Base-by-base conservation (phyloP, 2,113 vertebrate species). In the Geothlypis trichas region DNA sequence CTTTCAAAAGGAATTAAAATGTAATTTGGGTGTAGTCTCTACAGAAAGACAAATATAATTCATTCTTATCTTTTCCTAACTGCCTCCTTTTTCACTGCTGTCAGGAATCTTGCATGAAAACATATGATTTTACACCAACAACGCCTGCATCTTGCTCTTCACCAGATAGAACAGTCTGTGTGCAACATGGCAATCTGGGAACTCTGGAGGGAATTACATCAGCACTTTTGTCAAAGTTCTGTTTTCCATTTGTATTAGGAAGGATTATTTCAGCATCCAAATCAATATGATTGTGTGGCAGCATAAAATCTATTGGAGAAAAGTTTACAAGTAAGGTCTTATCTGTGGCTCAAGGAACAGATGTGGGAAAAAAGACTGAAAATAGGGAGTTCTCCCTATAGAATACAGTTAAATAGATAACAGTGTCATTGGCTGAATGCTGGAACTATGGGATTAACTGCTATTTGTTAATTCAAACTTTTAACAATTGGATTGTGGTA, bases 231-330 rank as follows among this genome's bases (percentile, higher is more conserved):
- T 89, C 77, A 84, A 63, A 54, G 80, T 92, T 84, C 63, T 89
- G 26, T 87, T 90, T 94, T 57, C 76, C 55, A 71, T 91, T 94
- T 79, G 79, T 80, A 26, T 73, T 95, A 86, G 58, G 78, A 93
- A 86, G 46, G 79, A 95, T 90, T 90, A 93, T 93, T 95, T 88
- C 71, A 91, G 82, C 75, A 86, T 69, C 66, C 67, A 80, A 90
- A 91, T 95, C 76, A 91, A 77, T 77, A 83, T 37, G 63, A 90
- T 8, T 71, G 30, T 31, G 44, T 46, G 62, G 84, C 22, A 61
- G 54, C 78, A 85, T 77, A 77, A 83, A 83, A 84, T 44, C 41
- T 58, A 57, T 47, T 0, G 5, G 46, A 49, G 58, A 62, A 73
- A 73, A 68, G 51, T 39, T 21, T 72, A 76, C 46, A 55, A 52